phyloP scores from a whole-genome alignment of 2,113 vertebrate species.

The Cygnus buccinator region DNA sequence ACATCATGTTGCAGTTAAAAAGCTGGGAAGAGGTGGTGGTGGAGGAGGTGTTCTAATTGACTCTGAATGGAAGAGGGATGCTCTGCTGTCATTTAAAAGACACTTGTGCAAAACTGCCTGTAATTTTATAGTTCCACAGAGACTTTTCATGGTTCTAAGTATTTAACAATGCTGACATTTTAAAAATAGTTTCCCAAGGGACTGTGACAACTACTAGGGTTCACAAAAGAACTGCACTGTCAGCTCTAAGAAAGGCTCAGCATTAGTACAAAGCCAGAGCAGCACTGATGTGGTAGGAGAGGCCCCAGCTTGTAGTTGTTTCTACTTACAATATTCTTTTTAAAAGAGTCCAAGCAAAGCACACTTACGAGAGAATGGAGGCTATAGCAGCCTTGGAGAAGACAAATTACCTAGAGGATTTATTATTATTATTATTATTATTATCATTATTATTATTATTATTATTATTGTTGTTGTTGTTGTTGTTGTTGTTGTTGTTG shows the following conservation, averaged over 20 bases:
- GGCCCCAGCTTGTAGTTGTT: background rate
- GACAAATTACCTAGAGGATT: background rate
- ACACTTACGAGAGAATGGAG: background rate
- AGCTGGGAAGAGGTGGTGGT: background rate
- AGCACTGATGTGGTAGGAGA: background rate
- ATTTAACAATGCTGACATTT: background rate
- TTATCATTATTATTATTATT: no score
- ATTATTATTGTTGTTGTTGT: no score
- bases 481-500: background rate
- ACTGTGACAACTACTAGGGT: background rate
- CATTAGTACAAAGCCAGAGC: background rate
- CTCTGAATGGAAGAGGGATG: background rate
- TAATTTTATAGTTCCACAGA: background rate
- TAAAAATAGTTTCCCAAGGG: background rate
- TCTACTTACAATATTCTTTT: background rate
- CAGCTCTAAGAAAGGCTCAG: background rate
- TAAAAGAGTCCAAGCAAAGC: background rate
- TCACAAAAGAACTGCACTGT: background rate
- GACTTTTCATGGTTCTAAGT: background rate
- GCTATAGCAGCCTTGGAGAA: background rate
- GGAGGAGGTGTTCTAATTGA: background rate
- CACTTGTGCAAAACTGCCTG: background rate
- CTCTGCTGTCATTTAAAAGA: background rate
- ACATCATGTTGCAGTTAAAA: background rate
- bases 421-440: no score